These are phyloP conservation scores for Aulostomus chinensis DNA, from an alignment of 2,797 vertebrate species.

Conservation along the genomic window DNA sequence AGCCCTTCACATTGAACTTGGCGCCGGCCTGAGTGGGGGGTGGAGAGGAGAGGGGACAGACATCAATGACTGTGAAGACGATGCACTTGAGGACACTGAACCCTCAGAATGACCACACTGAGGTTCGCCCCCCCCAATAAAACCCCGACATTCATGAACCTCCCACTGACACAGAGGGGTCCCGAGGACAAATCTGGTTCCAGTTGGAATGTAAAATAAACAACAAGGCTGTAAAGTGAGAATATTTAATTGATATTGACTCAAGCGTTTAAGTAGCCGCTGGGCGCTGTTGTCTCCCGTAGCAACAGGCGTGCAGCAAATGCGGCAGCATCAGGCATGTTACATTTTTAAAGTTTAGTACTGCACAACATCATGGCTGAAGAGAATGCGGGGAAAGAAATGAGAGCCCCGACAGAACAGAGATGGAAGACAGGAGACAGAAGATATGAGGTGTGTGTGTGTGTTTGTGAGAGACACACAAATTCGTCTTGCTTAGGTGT, in stretches of 20 bases:
- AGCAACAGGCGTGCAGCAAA: slow-evolving; percentile 6
- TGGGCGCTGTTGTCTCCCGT: background rate
- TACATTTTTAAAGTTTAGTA: background rate
- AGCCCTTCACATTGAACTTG: slow-evolving; percentile 91
- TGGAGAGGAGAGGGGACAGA: background rate
- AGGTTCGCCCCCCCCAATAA: too few relatives aligned
- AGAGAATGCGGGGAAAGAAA: background rate
- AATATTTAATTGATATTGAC: background rate
- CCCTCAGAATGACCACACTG: too few relatives aligned
- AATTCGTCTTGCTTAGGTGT: slow-evolving; percentile 26
- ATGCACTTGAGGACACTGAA: too few relatives aligned
- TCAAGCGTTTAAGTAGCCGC: background rate
- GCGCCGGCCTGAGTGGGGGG: slow-evolving; percentile 77
- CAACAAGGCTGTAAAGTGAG: too few relatives aligned
- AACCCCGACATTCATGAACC: too few relatives aligned
- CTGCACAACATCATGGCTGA: background rate
- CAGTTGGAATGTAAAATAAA: too few relatives aligned
- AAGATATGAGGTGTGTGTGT: slow-evolving; percentile 5
- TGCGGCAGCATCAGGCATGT: too few relatives aligned
- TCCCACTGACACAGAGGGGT: too few relatives aligned
- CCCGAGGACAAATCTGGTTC: too few relatives aligned
- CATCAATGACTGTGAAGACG: too few relatives aligned
- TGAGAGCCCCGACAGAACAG: background rate
- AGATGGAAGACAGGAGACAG: slow-evolving; percentile 2
- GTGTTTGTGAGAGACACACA: background rate